phyloP scores from a whole-genome alignment of 1,140 invertebrate genomes.

The Lordiphosa collinella region DNA sequence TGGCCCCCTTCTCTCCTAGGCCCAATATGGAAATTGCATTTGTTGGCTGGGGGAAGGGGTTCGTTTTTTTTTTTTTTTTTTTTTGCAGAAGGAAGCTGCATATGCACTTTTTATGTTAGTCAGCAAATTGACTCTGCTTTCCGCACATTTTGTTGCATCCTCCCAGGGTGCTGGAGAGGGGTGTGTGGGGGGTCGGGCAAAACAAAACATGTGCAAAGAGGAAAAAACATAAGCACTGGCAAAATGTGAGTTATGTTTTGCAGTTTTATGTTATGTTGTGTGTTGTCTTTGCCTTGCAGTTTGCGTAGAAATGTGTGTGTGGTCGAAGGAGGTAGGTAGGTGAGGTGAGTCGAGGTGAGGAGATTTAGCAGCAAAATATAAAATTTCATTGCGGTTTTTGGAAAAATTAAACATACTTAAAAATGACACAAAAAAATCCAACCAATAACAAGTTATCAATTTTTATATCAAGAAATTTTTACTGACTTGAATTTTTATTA shows the following conservation, averaged over 20 bases:
- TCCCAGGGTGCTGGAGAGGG: constrained; percentile 14
- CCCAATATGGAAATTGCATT: constrained; percentile 46
- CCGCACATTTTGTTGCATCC: constrained; percentile 53
- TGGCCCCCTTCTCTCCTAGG: constrained; percentile 9
- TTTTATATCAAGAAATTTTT: too few species aligned
- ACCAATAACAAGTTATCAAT: too few species aligned
- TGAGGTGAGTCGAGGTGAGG: too few species aligned
- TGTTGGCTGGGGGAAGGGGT: constrained; percentile 5
- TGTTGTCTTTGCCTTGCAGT: constrained; percentile 4
- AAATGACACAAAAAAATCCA: too few species aligned
- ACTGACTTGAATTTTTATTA: too few species aligned
- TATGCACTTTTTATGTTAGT: constrained; percentile 56
- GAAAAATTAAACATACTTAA: too few species aligned
- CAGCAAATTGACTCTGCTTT: constrained; percentile 59
- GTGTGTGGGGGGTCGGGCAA: not conserved
- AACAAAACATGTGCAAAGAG: not conserved
- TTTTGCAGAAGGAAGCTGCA: constrained; percentile 6
- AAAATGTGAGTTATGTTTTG: constrained; percentile 26
- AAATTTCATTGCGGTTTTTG: too few species aligned
- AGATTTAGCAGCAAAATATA: too few species aligned
- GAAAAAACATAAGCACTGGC: constrained; percentile 12
- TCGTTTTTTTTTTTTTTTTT: not conserved
- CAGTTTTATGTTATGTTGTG: constrained; percentile 1
- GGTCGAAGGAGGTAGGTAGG: too few species aligned
- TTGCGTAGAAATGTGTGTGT: not conserved